These are phyloP conservation scores for Drosophila willistoni DNA, from an alignment of 1,140 invertebrate species.

Conservation along the genomic window DNA sequence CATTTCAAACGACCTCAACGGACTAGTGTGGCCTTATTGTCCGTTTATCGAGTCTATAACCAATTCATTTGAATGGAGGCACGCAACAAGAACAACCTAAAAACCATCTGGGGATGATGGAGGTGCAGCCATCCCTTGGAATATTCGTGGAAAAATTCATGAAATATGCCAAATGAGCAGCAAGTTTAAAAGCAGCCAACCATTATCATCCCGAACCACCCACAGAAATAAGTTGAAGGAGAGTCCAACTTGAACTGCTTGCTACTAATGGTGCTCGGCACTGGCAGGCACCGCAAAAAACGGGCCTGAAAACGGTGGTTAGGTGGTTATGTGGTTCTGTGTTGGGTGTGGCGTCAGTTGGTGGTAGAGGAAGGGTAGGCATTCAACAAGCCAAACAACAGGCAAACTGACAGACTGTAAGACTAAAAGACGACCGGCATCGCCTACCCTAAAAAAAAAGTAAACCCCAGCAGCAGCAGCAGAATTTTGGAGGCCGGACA, in stretches of 20 bases:
- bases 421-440: background rate
- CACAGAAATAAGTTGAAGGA: slow-evolving; percentile 46
- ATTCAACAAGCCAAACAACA: slow-evolving; percentile 57
- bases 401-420: slow-evolving; percentile 17
- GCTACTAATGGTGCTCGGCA: slow-evolving; percentile 47
- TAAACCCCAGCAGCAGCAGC: slow-evolving; percentile 35
- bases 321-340: slow-evolving; percentile 24
- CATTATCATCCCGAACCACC: slow-evolving; percentile 15
- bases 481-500: slow-evolving; percentile 51
- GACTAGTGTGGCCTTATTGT: background rate
- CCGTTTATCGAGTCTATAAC: slow-evolving; percentile 3
- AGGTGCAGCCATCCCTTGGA: slow-evolving; percentile 9
- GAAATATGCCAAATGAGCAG: slow-evolving; percentile 24
- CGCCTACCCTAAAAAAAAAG: slow-evolving; percentile 14
- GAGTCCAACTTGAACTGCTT: slow-evolving; percentile 35
- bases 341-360: slow-evolving; percentile 3
- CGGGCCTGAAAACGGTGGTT: too few species aligned
- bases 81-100: background rate
- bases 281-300: slow-evolving; percentile 39
- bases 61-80: background rate
- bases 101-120: background rate
- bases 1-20: too few species aligned
- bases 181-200: slow-evolving; percentile 33
- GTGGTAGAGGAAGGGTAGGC: slow-evolving; percentile 20
- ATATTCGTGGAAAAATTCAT: slow-evolving; percentile 50